A percentile compares a stretch with the other conserved stretches of the same genome.
phyloP scores from a whole-genome alignment of 2,888 invertebrate species.

The Drepanosiphum platanoidis region DNA sequence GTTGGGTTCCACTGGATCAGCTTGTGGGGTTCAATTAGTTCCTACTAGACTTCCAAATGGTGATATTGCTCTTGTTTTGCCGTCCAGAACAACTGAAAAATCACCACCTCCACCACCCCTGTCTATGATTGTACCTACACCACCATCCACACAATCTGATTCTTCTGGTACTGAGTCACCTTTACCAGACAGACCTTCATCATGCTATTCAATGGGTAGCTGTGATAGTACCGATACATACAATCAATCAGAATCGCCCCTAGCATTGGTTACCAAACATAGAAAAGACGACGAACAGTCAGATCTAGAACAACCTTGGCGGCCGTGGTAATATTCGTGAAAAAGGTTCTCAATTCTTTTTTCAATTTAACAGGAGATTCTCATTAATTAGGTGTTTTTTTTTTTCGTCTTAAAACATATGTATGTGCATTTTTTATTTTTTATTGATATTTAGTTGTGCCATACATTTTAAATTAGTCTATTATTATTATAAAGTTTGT shows the following conservation, averaged over 20 bases:
- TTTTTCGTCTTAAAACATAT: slow-evolving; percentile 26
- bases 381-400: slow-evolving; percentile 55
- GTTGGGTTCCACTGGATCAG: slow-evolving; percentile 67
- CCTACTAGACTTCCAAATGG: slow-evolving; percentile 85
- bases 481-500: not conserved
- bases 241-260: slow-evolving; percentile 38
- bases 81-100: slow-evolving; percentile 66
- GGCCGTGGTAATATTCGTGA: slow-evolving; percentile 36
- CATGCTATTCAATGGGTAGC: slow-evolving; percentile 53
- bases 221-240: slow-evolving; percentile 31
- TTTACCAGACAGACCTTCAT: slow-evolving; percentile 36
- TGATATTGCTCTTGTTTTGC: slow-evolving; percentile 82
- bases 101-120: slow-evolving; percentile 67
- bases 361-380: slow-evolving; percentile 2
- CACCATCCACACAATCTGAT: slow-evolving; percentile 67
- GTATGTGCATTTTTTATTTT: not conserved
- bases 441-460: slow-evolving; percentile 37
- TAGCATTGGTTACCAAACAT: slow-evolving; percentile 47
- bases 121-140: slow-evolving; percentile 67
- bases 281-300: slow-evolving; percentile 37
- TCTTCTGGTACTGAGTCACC: slow-evolving; percentile 65
- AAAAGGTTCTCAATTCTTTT: not conserved
- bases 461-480: slow-evolving; percentile 20
- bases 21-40: slow-evolving; percentile 79
- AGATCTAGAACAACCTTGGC: slow-evolving; percentile 40